Percentiles rank a stretch among this genome's conserved stretches.
Evolutionary conservation across 2,113 vertebrate genomes (phyloP).

Genomic region (Cyprinodon variegatus): DNA sequence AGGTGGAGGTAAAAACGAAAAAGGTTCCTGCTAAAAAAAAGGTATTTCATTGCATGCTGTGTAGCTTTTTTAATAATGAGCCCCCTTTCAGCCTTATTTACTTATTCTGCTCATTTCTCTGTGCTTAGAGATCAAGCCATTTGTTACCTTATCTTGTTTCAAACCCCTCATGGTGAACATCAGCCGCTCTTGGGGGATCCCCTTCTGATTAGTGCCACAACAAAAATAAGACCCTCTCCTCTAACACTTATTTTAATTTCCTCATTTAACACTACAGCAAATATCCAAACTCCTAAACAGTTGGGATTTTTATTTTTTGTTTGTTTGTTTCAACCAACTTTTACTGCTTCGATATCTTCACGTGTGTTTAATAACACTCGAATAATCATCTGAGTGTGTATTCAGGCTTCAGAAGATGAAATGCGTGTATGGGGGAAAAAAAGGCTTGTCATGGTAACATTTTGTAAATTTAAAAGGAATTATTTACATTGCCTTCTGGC

Average conservation of each 20-base stretch:
- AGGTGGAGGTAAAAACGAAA: neutral
- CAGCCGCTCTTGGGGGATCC: neutral
- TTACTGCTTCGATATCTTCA: neutral
- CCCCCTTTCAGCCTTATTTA: neutral
- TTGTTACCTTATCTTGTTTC: neutral
- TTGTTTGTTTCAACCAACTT: neutral
- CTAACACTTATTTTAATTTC: neutral
- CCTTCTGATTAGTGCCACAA: neutral
- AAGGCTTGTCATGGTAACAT: conserved; percentile 34
- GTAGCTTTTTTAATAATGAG: neutral
- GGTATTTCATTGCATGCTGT: neutral
- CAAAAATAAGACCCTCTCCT: neutral
- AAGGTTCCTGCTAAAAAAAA: neutral
- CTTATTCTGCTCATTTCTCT: neutral
- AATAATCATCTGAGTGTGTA: neutral
- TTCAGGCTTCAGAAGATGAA: conserved; percentile 45
- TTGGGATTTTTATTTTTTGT: neutral
- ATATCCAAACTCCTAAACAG: neutral
- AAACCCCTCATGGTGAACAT: neutral
- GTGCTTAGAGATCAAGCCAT: neutral
- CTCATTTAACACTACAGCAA: neutral
- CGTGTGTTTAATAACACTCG: neutral
- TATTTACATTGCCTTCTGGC: conserved; percentile 49
- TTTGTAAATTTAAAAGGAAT: conserved; percentile 62
- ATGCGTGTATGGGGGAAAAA: conserved; percentile 18